Evolutionary conservation across 2,797 vertebrate species (phyloP).

Genomic region (Falco novaeseelandiae): DNA sequence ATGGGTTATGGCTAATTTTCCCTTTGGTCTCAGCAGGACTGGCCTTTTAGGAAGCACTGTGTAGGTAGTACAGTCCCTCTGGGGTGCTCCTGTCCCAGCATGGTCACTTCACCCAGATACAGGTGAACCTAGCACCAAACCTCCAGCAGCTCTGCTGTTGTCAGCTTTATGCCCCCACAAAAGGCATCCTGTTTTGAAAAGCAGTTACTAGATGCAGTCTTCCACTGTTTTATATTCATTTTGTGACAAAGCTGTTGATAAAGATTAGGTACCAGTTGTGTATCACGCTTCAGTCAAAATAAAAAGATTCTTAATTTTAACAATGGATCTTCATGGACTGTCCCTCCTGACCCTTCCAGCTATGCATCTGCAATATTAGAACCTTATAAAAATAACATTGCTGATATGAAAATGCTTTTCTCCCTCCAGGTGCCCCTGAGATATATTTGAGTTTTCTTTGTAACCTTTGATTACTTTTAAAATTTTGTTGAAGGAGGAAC

Average conservation of each 20-base stretch:
- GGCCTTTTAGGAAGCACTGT: background rate
- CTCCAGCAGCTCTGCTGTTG: background rate
- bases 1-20: background rate
- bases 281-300: background rate
- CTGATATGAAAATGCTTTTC: background rate
- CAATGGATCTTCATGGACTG: background rate
- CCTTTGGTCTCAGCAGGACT: background rate
- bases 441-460: background rate
- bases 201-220: background rate
- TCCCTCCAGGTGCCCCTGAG: background rate
- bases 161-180: background rate
- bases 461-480: background rate
- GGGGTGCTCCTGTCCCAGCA: accelerated
- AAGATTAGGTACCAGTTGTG: background rate
- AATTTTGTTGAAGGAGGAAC: background rate
- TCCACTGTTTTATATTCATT: background rate
- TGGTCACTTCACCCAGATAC: background rate
- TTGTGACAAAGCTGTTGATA: background rate
- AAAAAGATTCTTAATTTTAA: background rate
- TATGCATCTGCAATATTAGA: background rate
- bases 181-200: background rate
- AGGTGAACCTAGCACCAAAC: background rate
- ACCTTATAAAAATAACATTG: background rate
- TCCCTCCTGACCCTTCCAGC: background rate
- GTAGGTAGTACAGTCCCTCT: background rate